Evolutionary conservation across 2,888 invertebrate genomes (phyloP).

Genomic region (Sericinus montela): DNA sequence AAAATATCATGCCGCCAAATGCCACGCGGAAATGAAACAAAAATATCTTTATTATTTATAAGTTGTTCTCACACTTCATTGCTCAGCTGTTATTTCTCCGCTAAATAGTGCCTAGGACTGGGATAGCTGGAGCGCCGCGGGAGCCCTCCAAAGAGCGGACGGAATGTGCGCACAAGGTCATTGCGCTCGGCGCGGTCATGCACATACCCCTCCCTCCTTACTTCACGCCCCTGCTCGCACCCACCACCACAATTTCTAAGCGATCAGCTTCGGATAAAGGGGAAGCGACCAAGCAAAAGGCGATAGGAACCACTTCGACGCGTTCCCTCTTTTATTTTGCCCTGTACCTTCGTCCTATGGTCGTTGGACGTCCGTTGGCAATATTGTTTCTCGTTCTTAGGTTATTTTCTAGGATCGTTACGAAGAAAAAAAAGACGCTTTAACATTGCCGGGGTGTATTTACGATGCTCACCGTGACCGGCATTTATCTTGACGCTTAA

Average conservation of each 20-base stretch:
- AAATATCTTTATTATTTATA: background rate
- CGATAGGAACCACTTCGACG: constrained; percentile 70
- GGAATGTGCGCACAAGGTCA: constrained; percentile 77
- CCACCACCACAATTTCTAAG: constrained; percentile 59
- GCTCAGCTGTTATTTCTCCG: constrained; percentile 16
- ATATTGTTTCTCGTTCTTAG: constrained; percentile 59
- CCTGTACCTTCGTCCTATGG: constrained; percentile 33
- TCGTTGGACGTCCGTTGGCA: constrained; percentile 60
- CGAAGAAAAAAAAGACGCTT: constrained; percentile 49
- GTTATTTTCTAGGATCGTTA: constrained; percentile 57
- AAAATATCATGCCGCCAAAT: background rate
- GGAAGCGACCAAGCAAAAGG: constrained; percentile 57
- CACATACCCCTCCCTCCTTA: constrained; percentile 50
- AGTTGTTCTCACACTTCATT: constrained; percentile 17
- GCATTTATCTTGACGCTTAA: constrained; percentile 48
- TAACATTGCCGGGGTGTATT: constrained; percentile 53
- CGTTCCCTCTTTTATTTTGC: constrained; percentile 62
- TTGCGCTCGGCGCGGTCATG: constrained; percentile 79
- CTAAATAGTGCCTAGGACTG: constrained; percentile 49
- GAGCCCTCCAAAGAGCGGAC: constrained; percentile 55
- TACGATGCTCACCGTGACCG: constrained; percentile 52
- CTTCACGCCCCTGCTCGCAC: constrained; percentile 36
- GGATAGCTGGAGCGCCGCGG: constrained; percentile 55
- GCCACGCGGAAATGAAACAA: background rate
- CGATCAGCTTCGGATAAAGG: constrained; percentile 74